These are phyloP conservation scores for Agapornis roseicollis DNA, from an alignment of 2,113 vertebrate genomes.

Conservation along the genomic window DNA sequence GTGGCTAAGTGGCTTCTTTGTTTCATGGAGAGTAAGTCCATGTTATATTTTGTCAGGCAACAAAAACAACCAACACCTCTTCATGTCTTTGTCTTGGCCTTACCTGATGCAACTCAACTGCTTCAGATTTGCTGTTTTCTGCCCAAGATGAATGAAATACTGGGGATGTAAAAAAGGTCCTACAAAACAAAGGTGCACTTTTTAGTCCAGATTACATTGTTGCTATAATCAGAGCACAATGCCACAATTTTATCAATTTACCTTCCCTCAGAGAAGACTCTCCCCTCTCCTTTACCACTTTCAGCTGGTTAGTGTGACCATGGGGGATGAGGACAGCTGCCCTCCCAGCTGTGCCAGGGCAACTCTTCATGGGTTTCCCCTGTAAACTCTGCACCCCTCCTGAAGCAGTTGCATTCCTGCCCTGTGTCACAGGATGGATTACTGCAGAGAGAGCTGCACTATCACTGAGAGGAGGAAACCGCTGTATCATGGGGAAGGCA, in stretches of 20 bases:
- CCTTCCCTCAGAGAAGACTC: background rate
- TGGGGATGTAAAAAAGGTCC: background rate
- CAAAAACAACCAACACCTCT: background rate
- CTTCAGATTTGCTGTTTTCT: background rate
- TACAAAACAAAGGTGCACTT: background rate
- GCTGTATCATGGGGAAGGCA: background rate
- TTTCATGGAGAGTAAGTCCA: background rate
- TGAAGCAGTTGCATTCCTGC: background rate
- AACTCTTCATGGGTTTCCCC: background rate
- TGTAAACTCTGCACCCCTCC: background rate
- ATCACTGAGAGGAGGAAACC: background rate
- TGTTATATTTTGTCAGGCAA: background rate
- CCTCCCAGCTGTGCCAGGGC: background rate
- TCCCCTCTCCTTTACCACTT: background rate
- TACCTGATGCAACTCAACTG: background rate
- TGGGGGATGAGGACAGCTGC: background rate
- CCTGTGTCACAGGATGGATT: background rate
- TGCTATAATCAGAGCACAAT: background rate
- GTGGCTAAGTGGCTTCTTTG: background rate
- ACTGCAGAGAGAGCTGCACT: background rate
- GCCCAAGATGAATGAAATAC: background rate
- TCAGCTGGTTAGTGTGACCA: accelerated
- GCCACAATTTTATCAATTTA: background rate
- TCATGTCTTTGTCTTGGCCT: background rate
- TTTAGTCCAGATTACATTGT: background rate